Percentiles rank a stretch among this genome's conserved stretches.
phyloP scores from a whole-genome alignment of 2,888 invertebrate species.

The Drosophila limbata region DNA sequence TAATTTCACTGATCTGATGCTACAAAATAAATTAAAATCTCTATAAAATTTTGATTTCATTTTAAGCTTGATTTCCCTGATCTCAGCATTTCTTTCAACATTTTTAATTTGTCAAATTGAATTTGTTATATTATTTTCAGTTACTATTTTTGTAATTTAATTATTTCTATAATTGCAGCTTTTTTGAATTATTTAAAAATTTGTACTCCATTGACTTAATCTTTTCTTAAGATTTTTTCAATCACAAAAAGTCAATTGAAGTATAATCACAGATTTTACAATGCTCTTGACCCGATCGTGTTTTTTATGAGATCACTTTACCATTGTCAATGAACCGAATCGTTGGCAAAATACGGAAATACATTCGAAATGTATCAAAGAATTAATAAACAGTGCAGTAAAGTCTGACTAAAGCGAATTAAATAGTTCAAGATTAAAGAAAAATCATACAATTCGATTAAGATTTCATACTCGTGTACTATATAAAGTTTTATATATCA shows the following conservation, averaged over 20 bases:
- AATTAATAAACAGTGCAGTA: not conserved
- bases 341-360: not conserved
- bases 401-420: not conserved
- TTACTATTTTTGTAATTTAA: not conserved
- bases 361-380: not conserved
- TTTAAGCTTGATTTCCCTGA: not conserved
- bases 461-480: too few relatives aligned
- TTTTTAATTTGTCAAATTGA: not conserved
- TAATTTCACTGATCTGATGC: too few relatives aligned
- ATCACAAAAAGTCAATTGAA: not conserved
- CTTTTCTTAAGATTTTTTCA: not conserved
- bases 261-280: constrained; percentile 10
- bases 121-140: not conserved
- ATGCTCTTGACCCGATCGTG: constrained; percentile 19
- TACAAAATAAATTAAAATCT: too few relatives aligned
- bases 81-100: not conserved
- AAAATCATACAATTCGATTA: too few relatives aligned
- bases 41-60: not conserved
- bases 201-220: not conserved
- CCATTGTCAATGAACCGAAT: constrained; percentile 10
- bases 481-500: too few relatives aligned
- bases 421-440: not conserved
- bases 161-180: not conserved
- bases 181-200: not conserved
- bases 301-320: constrained; percentile 7